phyloP scores from a whole-genome alignment of 2,888 invertebrate species.

The Smittia aterrima region DNA sequence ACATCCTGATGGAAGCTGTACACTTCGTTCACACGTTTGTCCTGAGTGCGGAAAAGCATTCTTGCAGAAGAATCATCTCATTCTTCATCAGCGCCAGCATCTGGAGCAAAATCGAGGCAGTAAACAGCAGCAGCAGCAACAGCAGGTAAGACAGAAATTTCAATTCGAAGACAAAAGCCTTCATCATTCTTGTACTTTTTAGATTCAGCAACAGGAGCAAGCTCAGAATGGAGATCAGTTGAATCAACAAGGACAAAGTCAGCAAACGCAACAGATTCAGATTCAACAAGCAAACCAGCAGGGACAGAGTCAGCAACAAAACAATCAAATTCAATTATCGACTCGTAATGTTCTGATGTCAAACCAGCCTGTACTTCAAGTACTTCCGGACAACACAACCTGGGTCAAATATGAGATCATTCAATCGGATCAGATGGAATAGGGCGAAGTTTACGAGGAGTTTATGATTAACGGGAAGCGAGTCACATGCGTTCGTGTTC shows the following conservation, averaged over 20 bases:
- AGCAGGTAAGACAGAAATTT: slow-evolving; percentile 43
- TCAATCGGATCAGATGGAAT: slow-evolving; percentile 39
- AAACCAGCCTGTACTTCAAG: slow-evolving; percentile 54
- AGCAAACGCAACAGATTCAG: slow-evolving; percentile 45
- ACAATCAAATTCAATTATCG: slow-evolving; percentile 45
- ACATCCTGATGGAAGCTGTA: slow-evolving; percentile 77
- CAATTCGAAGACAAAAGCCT: slow-evolving; percentile 45
- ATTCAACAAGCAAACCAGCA: slow-evolving; percentile 44
- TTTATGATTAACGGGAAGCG: slow-evolving; percentile 18
- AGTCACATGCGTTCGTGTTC: slow-evolving; percentile 15
- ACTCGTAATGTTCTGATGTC: slow-evolving; percentile 55
- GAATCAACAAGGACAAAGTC: slow-evolving; percentile 35
- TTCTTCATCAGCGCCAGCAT: slow-evolving; percentile 78
- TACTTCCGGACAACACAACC: slow-evolving; percentile 50
- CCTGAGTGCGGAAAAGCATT: slow-evolving; percentile 80
- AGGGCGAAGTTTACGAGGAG: slow-evolving; percentile 21
- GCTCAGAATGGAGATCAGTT: slow-evolving; percentile 46
- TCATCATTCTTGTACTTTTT: background rate
- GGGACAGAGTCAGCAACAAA: slow-evolving; percentile 44
- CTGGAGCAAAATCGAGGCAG: slow-evolving; percentile 54
- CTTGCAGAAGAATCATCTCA: slow-evolving; percentile 81
- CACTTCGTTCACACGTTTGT: slow-evolving; percentile 75
- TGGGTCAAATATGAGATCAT: slow-evolving; percentile 60
- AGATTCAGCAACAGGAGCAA: slow-evolving; percentile 39
- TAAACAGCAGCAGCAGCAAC: slow-evolving; percentile 53